These are phyloP conservation scores for Sylvietta virens DNA, from an alignment of 2,113 vertebrate species.

Conservation along the genomic window DNA sequence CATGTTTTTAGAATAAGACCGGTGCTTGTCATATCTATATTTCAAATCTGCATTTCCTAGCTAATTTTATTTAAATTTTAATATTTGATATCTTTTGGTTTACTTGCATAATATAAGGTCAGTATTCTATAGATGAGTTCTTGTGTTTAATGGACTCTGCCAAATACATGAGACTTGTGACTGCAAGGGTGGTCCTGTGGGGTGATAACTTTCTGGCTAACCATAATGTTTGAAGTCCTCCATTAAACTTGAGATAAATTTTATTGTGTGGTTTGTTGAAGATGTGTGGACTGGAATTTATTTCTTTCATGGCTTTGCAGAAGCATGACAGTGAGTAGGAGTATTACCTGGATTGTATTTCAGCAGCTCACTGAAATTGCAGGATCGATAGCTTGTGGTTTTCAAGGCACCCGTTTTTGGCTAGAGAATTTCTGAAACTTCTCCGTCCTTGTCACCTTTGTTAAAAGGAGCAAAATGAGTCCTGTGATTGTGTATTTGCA, in stretches of 20 bases:
- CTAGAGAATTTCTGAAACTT: background rate
- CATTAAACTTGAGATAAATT: background rate
- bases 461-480: background rate
- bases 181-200: background rate
- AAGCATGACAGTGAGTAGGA: background rate
- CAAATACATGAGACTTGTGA: background rate
- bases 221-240: background rate
- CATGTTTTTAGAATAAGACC: background rate
- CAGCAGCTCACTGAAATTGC: background rate
- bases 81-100: background rate
- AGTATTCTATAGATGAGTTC: background rate
- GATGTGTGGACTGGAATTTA: background rate
- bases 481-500: background rate
- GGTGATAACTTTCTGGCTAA: background rate
- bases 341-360: background rate
- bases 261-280: background rate
- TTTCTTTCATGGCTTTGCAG: background rate
- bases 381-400: background rate
- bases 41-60: background rate
- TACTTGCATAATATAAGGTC: background rate
- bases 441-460: background rate
- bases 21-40: background rate
- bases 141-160: background rate
- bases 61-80: background rate
- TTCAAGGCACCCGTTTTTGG: background rate